phyloP scores from a whole-genome alignment of 2,888 invertebrate species.

The Schizaphis graminum region DNA sequence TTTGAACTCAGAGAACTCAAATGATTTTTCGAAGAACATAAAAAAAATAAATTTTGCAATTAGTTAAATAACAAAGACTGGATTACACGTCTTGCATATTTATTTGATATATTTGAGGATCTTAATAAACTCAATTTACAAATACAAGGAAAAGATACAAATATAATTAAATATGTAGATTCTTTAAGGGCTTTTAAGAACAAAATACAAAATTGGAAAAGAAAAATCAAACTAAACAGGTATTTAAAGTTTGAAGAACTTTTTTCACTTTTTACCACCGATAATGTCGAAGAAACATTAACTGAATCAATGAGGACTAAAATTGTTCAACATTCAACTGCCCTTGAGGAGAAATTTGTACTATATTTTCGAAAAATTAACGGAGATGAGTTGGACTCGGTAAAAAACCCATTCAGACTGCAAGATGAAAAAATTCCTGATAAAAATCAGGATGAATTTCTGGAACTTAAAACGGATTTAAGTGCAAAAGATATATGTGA shows the following conservation, averaged over 20 bases:
- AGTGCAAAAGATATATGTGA: background rate
- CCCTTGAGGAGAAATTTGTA: conserved; percentile 46
- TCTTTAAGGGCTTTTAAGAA: conserved; percentile 52
- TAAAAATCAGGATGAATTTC: conserved; percentile 34
- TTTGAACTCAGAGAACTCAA: conserved; percentile 63
- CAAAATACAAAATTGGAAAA: conserved; percentile 63
- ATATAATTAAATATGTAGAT: conserved; percentile 52
- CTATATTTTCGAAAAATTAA: background rate
- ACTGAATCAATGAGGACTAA: conserved; percentile 34
- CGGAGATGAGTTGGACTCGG: no score
- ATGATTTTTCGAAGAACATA: conserved; percentile 63
- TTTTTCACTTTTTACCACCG: conserved; percentile 42
- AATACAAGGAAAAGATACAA: conserved; percentile 60
- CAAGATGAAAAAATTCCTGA: conserved; percentile 37
- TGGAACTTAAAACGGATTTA: conserved; percentile 5
- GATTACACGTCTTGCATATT: conserved; percentile 60
- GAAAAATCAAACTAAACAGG: conserved; percentile 52
- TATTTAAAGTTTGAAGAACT: conserved; percentile 52
- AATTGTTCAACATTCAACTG: conserved; percentile 51
- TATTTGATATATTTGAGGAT: conserved; percentile 60
- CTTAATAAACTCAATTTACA: conserved; percentile 62
- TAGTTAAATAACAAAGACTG: conserved; percentile 45
- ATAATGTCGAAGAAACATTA: conserved; percentile 28
- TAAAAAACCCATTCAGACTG: conserved; percentile 31
- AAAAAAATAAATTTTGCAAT: conserved; percentile 53